Evolutionary conservation across 1,140 invertebrate species (phyloP).

Genomic region (Glomeris maerens): DNA sequence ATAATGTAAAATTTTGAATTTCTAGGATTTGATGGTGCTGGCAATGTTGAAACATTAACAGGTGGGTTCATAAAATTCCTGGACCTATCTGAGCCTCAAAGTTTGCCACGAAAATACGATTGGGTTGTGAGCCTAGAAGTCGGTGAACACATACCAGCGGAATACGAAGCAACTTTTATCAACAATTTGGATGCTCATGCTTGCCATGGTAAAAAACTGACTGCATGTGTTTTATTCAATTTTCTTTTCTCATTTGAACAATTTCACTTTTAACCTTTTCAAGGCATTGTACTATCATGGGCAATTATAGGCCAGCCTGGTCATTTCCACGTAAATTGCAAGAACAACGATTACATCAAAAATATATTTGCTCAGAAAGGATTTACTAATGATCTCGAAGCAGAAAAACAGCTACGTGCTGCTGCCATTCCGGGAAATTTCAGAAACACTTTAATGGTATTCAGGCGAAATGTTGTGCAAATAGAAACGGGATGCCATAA

Average conservation of each 20-base stretch:
- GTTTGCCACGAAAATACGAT: conserved; percentile 9
- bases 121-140: conserved; percentile 16
- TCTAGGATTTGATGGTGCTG: conserved; percentile 15
- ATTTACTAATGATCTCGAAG: background rate
- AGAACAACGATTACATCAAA: conserved; percentile 12
- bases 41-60: conserved; percentile 9
- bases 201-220: conserved; percentile 12
- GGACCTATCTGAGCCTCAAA: conserved; percentile 4
- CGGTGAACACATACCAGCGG: conserved; percentile 14
- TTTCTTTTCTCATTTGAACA: no score
- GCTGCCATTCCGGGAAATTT: background rate
- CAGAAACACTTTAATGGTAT: conserved; percentile 6
- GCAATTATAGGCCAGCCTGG: conserved; percentile 13
- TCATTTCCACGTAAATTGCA: conserved; percentile 15
- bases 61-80: conserved; percentile 5
- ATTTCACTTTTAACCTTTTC: no score
- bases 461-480: background rate
- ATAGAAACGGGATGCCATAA: no score
- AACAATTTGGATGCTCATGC: conserved; percentile 8
- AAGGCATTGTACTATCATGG: conserved; percentile 17
- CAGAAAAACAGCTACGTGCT: background rate
- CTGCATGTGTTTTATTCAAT: no score
- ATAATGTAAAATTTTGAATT: no score
- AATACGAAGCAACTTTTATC: conserved; percentile 10
- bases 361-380: background rate